Percentiles rank a stretch among this genome's conserved stretches.
phyloP scores from a whole-genome alignment of 2,113 vertebrate species.

The Zapornia atra region DNA sequence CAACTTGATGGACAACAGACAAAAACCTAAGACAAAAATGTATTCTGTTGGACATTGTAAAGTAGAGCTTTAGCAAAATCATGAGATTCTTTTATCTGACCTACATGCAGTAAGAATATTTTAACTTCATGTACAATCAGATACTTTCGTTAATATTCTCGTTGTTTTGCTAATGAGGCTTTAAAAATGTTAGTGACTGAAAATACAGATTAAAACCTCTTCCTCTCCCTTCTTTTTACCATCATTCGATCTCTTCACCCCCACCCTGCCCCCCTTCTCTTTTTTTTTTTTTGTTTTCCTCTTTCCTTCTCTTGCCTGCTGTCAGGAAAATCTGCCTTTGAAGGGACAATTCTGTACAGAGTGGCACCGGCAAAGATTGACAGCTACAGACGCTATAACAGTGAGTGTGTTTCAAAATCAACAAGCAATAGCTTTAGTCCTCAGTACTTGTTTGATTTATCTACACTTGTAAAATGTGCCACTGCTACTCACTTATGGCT shows the following conservation, averaged over 20 bases:
- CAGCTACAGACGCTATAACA: slow-evolving; percentile 86
- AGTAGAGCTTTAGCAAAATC: slow-evolving; percentile 20
- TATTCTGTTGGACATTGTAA: slow-evolving; percentile 11
- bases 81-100: slow-evolving; percentile 22
- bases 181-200: slow-evolving; percentile 59
- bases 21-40: not conserved
- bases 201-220: slow-evolving; percentile 79
- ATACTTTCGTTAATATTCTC: slow-evolving; percentile 51
- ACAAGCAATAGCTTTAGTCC: slow-evolving; percentile 67
- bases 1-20: not conserved
- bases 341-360: slow-evolving; percentile 84
- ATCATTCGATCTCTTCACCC: slow-evolving; percentile 71
- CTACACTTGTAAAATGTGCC: slow-evolving; percentile 48
- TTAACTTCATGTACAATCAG: slow-evolving; percentile 34
- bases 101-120: slow-evolving; percentile 21
- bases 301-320: slow-evolving; percentile 79
- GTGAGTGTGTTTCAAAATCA: slow-evolving; percentile 79
- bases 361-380: slow-evolving; percentile 80
- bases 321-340: slow-evolving; percentile 85
- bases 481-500: slow-evolving; percentile 64
- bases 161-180: slow-evolving; percentile 70
- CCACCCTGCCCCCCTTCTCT: slow-evolving; percentile 60
- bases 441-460: slow-evolving; percentile 65
- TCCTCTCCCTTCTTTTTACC: slow-evolving; percentile 78
- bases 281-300: slow-evolving; percentile 48